Percentiles rank a stretch among this genome's conserved stretches.
phyloP scores from a whole-genome alignment of 1,140 invertebrate genomes.

The Bombus affinis region DNA sequence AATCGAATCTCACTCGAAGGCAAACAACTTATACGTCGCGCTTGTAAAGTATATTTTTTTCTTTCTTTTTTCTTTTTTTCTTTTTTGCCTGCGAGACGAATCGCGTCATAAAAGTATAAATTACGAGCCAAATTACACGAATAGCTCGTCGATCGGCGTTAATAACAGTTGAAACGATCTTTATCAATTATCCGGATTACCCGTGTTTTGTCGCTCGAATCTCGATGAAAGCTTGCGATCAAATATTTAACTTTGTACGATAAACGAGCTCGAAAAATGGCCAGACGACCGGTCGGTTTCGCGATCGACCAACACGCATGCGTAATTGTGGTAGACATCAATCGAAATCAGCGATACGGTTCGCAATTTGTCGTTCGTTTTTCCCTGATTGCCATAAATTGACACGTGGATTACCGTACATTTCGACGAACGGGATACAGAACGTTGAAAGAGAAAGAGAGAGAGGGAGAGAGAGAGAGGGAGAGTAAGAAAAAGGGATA shows the following conservation, averaged over 20 bases:
- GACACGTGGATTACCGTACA: background rate
- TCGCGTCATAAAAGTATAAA: background rate
- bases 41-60: too few species aligned
- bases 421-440: background rate
- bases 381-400: background rate
- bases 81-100: background rate
- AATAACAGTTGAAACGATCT: background rate
- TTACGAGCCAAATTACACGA: background rate
- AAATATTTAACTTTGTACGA: constrained; percentile 35
- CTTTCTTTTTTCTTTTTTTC: too few species aligned
- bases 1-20: too few species aligned
- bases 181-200: background rate
- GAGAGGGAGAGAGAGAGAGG: too few species aligned
- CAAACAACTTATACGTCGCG: too few species aligned
- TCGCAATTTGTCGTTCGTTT: background rate
- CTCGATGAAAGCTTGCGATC: background rate
- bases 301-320: too few species aligned
- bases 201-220: background rate
- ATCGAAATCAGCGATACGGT: background rate
- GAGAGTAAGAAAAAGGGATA: background rate
- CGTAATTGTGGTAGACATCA: too few species aligned
- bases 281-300: background rate
- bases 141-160: background rate
- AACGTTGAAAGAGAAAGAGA: too few species aligned
- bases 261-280: background rate